These are phyloP conservation scores for Trematocara macrostoma DNA, from an alignment of 2,113 vertebrate genomes.

Conservation along the genomic window DNA sequence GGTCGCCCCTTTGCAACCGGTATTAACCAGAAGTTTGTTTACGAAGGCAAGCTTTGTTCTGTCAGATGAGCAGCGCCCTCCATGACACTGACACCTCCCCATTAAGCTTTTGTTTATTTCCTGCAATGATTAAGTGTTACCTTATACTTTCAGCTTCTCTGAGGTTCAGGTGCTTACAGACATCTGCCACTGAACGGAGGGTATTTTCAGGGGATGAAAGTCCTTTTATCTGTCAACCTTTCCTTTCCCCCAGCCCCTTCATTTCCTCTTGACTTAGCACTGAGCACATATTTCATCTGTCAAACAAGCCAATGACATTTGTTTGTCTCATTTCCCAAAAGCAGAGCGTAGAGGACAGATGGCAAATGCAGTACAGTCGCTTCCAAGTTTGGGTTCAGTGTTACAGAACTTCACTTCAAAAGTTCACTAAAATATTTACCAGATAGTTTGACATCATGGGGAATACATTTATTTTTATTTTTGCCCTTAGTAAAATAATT, in stretches of 20 bases:
- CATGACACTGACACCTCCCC: not conserved
- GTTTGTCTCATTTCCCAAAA: slow-evolving; percentile 22
- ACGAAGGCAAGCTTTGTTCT: slow-evolving; percentile 1
- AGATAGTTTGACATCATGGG: not conserved
- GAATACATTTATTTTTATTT: not conserved
- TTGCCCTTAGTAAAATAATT: not conserved
- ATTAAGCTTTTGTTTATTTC: slow-evolving; percentile 18
- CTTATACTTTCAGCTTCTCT: not conserved
- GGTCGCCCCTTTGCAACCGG: not conserved
- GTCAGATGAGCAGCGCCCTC: not conserved
- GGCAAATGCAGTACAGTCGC: not conserved
- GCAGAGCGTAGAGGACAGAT: slow-evolving; percentile 31
- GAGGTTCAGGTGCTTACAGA: not conserved
- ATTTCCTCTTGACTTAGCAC: slow-evolving; percentile 40
- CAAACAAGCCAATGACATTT: slow-evolving; percentile 19
- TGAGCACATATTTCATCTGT: slow-evolving; percentile 14
- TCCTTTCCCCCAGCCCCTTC: slow-evolving; percentile 3
- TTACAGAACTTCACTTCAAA: not conserved
- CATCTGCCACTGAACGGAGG: slow-evolving; percentile 10
- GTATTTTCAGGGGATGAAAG: slow-evolving; percentile 27
- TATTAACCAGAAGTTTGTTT: not conserved
- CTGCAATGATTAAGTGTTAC: slow-evolving; percentile 11
- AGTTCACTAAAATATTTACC: not conserved
- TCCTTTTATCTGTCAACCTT: slow-evolving; percentile 21
- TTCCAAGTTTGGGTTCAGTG: slow-evolving; percentile 6